Evolutionary conservation across 2,113 vertebrate species (phyloP).

Genomic region (Taxidea taxus): DNA sequence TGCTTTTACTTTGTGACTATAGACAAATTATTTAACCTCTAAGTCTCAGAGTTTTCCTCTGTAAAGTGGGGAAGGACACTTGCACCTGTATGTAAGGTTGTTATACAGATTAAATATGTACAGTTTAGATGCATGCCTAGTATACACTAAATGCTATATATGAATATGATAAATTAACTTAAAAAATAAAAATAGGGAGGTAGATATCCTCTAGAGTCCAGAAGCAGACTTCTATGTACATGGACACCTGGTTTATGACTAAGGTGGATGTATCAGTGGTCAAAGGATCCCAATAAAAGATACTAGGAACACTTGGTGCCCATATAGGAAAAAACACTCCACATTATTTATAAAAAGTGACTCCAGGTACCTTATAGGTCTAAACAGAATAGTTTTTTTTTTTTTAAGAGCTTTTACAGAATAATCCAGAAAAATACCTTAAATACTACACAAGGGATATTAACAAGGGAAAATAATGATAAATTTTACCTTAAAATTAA

Average conservation of each 20-base stretch:
- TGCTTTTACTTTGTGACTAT: not conserved
- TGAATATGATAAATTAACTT: not conserved
- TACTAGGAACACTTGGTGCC: not conserved
- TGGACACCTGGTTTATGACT: not conserved
- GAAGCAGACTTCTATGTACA: not conserved
- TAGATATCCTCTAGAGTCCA: not conserved
- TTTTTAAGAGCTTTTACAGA: not conserved
- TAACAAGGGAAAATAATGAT: constrained; percentile 21
- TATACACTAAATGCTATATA: not conserved
- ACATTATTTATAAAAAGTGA: not conserved
- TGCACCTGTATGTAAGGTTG: not conserved
- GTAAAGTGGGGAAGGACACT: not conserved
- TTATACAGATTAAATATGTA: not conserved
- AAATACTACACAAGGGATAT: not conserved
- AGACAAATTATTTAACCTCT: not conserved
- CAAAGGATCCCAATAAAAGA: not conserved
- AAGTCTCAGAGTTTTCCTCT: not conserved
- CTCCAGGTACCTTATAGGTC: not conserved
- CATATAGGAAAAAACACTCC: not conserved
- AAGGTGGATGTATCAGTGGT: not conserved
- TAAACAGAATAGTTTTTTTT: not conserved
- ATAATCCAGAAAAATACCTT: not conserved
- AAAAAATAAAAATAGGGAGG: not conserved
- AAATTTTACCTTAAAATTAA: not conserved
- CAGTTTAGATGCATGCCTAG: not conserved